Conservation (phyloP, 2,888 invertebrate genomes). For the Parapristionchus giblindavisi region DNA sequence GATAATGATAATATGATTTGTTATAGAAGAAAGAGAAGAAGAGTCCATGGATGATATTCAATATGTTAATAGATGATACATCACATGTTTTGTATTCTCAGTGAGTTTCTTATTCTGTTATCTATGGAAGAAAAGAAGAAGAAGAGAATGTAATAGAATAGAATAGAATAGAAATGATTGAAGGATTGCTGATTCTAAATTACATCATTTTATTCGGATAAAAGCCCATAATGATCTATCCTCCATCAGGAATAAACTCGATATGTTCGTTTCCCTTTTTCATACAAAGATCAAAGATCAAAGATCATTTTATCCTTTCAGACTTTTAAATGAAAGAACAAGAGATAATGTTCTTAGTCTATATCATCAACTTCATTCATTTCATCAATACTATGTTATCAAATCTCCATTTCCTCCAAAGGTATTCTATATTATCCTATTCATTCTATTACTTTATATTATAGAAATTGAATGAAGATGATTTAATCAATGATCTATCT, state of each 20-base stretch:
- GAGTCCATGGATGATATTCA: too few species aligned
- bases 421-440: not conserved
- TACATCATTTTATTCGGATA: not conserved
- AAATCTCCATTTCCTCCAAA: constrained; percentile 16
- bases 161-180: not conserved
- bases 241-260: not conserved
- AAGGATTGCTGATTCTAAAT: not conserved
- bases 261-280: not conserved
- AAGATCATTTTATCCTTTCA: not conserved
- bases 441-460: not conserved
- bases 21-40: too few species aligned
- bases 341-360: not conserved
- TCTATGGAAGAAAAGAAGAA: not conserved
- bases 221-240: not conserved
- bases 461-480: not conserved
- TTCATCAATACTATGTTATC: constrained; percentile 20
- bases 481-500: not conserved
- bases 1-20: too few species aligned
- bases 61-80: too few species aligned
- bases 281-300: too few species aligned
- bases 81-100: too few species aligned
- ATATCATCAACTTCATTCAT: not conserved
- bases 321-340: not conserved
- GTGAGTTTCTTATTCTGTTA: not conserved
- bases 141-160: not conserved